These are phyloP conservation scores for Rhegmatorhina hoffmannsi DNA, from an alignment of 2,113 vertebrate genomes.

Conservation along the genomic window DNA sequence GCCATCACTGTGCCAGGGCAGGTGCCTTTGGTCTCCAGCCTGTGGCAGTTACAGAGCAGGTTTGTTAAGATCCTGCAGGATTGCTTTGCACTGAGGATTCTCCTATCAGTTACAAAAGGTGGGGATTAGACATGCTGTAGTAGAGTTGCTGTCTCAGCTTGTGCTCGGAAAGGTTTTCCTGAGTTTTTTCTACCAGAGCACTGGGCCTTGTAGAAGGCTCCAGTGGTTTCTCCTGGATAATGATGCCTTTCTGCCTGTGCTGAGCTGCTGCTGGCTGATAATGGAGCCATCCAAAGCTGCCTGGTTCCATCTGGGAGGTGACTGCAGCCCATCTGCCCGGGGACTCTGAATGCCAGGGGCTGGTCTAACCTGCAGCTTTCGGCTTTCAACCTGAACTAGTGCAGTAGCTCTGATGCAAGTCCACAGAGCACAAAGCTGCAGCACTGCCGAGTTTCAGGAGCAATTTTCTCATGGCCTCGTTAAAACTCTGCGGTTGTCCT, in stretches of 20 bases:
- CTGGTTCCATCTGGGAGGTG: background rate
- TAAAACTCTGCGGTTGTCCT: background rate
- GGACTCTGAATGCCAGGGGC: background rate
- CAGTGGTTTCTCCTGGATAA: background rate
- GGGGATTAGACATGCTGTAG: background rate
- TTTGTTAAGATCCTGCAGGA: fast-evolving
- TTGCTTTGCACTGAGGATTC: fast-evolving
- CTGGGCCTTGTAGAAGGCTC: background rate
- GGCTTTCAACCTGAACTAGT: background rate
- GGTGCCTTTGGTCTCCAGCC: background rate
- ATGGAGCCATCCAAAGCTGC: background rate
- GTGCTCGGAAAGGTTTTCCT: background rate
- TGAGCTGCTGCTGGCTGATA: background rate
- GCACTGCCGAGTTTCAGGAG: background rate
- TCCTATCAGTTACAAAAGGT: fast-evolving
- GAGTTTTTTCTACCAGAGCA: background rate
- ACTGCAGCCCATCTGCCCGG: background rate
- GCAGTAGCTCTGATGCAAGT: background rate
- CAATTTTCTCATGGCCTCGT: background rate
- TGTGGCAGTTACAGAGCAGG: fast-evolving
- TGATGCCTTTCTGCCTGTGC: background rate
- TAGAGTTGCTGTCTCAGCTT: background rate
- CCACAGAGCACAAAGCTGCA: background rate
- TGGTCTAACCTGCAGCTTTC: background rate
- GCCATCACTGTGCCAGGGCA: background rate